A percentile compares a stretch with the other conserved stretches of the same genome.
phyloP scores from a whole-genome alignment of 64 coral and sea anemone species.

The Platygyra sinensis region DNA sequence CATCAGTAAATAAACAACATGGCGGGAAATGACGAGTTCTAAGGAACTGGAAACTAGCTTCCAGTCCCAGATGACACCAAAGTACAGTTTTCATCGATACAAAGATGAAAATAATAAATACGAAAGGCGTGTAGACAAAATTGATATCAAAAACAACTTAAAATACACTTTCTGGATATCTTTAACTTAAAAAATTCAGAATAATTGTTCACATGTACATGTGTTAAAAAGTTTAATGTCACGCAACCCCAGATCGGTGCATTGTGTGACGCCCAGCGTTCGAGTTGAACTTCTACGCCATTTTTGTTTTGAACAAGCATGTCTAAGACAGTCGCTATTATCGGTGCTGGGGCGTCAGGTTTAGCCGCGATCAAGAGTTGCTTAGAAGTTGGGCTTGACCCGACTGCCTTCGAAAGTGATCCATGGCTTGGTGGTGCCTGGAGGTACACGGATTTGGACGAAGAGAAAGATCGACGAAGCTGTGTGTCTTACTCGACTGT shows the following conservation, averaged over 20 bases:
- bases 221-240: too few relatives aligned
- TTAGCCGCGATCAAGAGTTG: slow-evolving; percentile 75
- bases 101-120: too few relatives aligned
- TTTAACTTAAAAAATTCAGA: too few relatives aligned
- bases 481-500: slow-evolving; percentile 71
- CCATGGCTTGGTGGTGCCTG: slow-evolving; percentile 82
- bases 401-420: slow-evolving; percentile 75
- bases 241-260: neutral
- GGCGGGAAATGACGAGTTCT: neutral
- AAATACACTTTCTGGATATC: too few relatives aligned
- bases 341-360: slow-evolving; percentile 78
- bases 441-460: slow-evolving; percentile 66
- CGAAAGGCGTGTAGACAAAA: too few relatives aligned
- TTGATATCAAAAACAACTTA: too few relatives aligned
- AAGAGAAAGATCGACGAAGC: neutral
- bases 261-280: neutral
- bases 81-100: too few relatives aligned
- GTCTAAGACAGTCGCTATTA: slow-evolving; percentile 73
- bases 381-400: slow-evolving; percentile 83
- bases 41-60: neutral
- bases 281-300: neutral
- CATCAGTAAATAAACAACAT: neutral
- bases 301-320: neutral
- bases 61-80: neutral
- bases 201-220: too few relatives aligned